Base-by-base conservation (phyloP, 2,797 vertebrate genomes). In the Pipistrellus nathusii region DNA sequence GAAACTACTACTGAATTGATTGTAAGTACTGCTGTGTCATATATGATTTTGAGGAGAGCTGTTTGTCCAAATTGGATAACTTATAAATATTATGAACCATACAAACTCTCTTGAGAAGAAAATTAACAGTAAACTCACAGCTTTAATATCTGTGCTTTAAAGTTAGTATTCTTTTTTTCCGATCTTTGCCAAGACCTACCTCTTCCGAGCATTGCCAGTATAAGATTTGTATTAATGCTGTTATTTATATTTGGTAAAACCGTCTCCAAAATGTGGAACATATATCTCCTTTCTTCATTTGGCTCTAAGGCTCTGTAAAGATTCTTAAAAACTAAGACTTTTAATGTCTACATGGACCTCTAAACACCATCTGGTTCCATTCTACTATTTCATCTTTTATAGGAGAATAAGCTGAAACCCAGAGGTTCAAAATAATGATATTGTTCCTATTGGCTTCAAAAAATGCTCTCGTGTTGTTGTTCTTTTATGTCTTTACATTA, bases 261-360 rank as follows among this genome's bases (percentile, higher is more conserved):
- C 21, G 59, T 80, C n/a, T 95, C 57, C 32, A 72, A 89, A 68
- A n/a, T 57, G 10, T 51, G 14, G 17, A n/a, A 51, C 64, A 90
- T 32, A 69, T 68, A 48, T 77, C 30, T 80, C 30, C 32, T 62
- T 62, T 73, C 41, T 73, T 53, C 35, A 35, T 46, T 86, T 55
- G 44, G 27, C 17, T 90, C 87, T 71, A 72, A 76, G 17, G 51
- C 2, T 13, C 69, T 89, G 4, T 20, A 57, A 14, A 81, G 12
- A 71, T 48, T 92, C 86, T 75, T 73, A 82, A 55, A 75, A 88
- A 76, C 23, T 71, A 94, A 66, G 35, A 78, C 51, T 18, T 62
- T n/a, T 72, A 18, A 78, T 71, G 62, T 91, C 46, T 77, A 41
- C 84, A 38, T 84, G 11, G 23, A 14, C 38, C 57, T 78, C 66